A percentile compares a stretch with the other conserved stretches of the same genome.
Conservation (phyloP, 1,140 invertebrate genomes). For the Zaprionus africanus region DNA sequence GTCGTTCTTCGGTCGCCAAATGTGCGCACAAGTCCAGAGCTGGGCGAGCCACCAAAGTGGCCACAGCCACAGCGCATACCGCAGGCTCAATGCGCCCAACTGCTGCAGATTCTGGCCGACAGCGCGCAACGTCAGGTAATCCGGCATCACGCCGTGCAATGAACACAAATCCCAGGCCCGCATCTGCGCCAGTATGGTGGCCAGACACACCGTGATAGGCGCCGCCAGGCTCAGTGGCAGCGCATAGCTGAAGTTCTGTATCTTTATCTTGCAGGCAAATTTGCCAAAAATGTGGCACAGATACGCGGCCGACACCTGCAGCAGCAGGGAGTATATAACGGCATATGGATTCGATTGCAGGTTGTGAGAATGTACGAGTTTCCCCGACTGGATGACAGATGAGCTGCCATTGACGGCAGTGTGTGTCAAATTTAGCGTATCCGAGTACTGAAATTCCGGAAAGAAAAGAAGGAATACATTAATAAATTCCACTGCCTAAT, state of each 20-base stretch:
- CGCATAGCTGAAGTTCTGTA: slow-evolving; percentile 92
- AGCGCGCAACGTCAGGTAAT: slow-evolving; percentile 87
- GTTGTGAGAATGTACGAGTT: slow-evolving; percentile 25
- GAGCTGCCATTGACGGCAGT: slow-evolving; percentile 36
- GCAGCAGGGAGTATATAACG: slow-evolving; percentile 86
- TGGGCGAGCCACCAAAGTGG: slow-evolving; percentile 91
- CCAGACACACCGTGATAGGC: slow-evolving; percentile 88
- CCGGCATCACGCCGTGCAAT: slow-evolving; percentile 87
- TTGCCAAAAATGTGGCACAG: slow-evolving; percentile 90
- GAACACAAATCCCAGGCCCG: slow-evolving; percentile 87
- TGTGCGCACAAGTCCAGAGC: slow-evolving; percentile 92
- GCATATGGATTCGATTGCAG: slow-evolving; percentile 82
- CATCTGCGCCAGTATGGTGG: slow-evolving; percentile 87
- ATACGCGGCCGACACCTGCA: slow-evolving; percentile 88
- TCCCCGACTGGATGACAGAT: slow-evolving; percentile 39
- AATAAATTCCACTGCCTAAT: background rate
- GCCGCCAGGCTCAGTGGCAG: slow-evolving; percentile 90
- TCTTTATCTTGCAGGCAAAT: slow-evolving; percentile 93
- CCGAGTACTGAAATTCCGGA: slow-evolving; percentile 30
- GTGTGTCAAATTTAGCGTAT: slow-evolving; percentile 35
- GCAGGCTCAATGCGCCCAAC: slow-evolving; percentile 81
- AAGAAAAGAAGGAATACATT: background rate
- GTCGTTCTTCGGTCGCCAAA: slow-evolving; percentile 92
- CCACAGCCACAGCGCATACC: slow-evolving; percentile 90
- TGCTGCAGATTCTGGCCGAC: slow-evolving; percentile 61